Evolutionary conservation across 2,113 vertebrate genomes (phyloP).

Genomic region (Pelodiscus sinensis): DNA sequence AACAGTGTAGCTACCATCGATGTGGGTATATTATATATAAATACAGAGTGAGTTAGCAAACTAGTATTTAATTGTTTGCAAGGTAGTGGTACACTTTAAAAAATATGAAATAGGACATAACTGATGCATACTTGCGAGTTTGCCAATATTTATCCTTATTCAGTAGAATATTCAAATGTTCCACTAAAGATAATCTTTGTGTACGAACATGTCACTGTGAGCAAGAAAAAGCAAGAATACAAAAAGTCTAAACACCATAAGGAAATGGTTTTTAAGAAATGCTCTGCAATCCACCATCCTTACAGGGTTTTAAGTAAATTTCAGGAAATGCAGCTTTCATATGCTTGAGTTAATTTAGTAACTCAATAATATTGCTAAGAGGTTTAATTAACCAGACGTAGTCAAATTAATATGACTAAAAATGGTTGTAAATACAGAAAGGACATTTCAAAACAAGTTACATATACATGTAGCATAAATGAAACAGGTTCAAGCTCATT

Average conservation of each 20-base stretch:
- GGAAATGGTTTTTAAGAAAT: slow-evolving; percentile 24
- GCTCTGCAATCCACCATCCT: slow-evolving; percentile 63
- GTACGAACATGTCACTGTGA: slow-evolving; percentile 30
- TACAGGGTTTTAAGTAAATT: slow-evolving; percentile 35
- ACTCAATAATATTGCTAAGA: slow-evolving; percentile 31
- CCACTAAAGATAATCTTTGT: not conserved
- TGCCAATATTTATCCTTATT: slow-evolving; percentile 13
- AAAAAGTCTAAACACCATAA: not conserved
- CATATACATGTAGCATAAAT: slow-evolving; percentile 68
- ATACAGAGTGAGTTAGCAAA: slow-evolving; percentile 63
- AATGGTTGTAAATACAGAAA: slow-evolving; percentile 58
- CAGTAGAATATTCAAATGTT: not conserved
- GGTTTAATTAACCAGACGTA: slow-evolving; percentile 15
- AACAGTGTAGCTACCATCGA: slow-evolving; percentile 76
- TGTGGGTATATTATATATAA: slow-evolving; percentile 46
- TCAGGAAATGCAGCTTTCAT: slow-evolving; percentile 70
- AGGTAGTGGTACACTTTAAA: slow-evolving; percentile 27
- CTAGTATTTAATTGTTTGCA: slow-evolving; percentile 16
- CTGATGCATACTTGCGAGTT: not conserved
- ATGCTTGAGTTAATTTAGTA: slow-evolving; percentile 39
- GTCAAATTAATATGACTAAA: slow-evolving; percentile 35
- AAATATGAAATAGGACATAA: slow-evolving; percentile 22
- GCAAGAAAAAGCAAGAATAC: slow-evolving; percentile 23
- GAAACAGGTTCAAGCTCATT: slow-evolving; percentile 50
- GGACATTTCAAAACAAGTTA: slow-evolving; percentile 57